phyloP scores from a whole-genome alignment of 2,113 vertebrate species.

The Spea bombifrons region DNA sequence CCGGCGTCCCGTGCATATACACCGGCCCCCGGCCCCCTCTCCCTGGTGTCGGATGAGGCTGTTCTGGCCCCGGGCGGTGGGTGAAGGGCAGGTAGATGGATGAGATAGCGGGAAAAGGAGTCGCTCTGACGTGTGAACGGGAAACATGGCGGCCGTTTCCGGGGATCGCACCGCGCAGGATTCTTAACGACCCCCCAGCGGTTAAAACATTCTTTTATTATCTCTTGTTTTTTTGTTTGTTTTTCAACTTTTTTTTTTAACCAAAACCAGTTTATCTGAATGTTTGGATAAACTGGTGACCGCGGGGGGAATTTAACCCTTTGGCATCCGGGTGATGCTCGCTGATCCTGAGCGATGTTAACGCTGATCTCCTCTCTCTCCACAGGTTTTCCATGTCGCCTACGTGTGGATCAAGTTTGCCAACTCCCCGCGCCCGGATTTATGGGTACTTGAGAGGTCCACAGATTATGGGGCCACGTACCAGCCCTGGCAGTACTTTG shows the following conservation, averaged over 20 bases:
- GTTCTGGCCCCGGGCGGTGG: neutral
- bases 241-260: neutral
- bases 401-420: constrained; percentile 97
- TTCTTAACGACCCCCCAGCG: too few relatives aligned
- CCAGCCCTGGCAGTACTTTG: constrained; percentile 93
- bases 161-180: too few relatives aligned
- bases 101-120: constrained; percentile 28
- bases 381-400: constrained; percentile 92
- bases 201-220: too few relatives aligned
- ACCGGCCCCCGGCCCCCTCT: neutral
- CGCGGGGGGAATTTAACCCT: neutral
- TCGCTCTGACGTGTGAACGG: neutral
- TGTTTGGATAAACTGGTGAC: neutral
- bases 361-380: constrained; percentile 42
- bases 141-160: neutral
- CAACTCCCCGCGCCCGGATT: constrained; percentile 92
- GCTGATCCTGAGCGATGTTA: neutral
- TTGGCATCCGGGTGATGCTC: neutral
- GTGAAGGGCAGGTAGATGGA: constrained; percentile 17
- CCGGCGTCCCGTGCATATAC: too few relatives aligned
- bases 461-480: constrained; percentile 86
- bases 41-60: constrained; percentile 3
- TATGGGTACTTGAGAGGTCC: constrained; percentile 94
- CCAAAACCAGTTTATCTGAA: too few relatives aligned
- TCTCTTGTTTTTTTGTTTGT: neutral